Base-by-base conservation (phyloP, 2,113 vertebrate species). In the Sapajus apella region DNA sequence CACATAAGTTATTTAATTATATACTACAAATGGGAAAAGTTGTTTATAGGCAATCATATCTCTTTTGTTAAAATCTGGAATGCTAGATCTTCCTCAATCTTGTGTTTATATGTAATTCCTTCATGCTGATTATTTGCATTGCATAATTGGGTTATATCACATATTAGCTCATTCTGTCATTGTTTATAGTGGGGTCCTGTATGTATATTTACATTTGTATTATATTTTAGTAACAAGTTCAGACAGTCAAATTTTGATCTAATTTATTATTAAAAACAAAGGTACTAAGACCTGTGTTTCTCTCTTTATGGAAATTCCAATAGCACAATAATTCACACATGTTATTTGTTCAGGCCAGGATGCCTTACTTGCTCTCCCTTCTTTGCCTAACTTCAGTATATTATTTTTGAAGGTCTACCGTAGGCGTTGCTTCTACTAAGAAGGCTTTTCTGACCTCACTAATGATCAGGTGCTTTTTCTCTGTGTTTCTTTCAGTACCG, bases 1-100 rank as follows among this genome's bases (percentile, higher is more conserved):
- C 76, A 97, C 61, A 23, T 91, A 94, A 98, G 95, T 97, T 97
- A 97, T 97, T 97, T 94, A 97, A 97, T 97, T 96, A 97, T 87
- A 85, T 90, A 55, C 81, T 90, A 93, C 97, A 97, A 97, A 96
- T 97, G 93, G 93, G 94, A 97, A 97, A 83, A 90, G 47, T 96
- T 91, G 92, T 96, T 96, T 93, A 93, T 87, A 93, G 52, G 72
- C 95, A 96, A 85, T 97, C 84, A 64, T 80, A 82, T 95, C 47
- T 89, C 92, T 94, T 97, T 96, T 95, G 91, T 95, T 91, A 96
- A 55, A 87, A 68, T 90, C 77, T 35, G 21, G 40, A 87, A 70
- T 52, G 25, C 56, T 91, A 55, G 43, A 61, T 88, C 56, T 83
- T 87, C n/a, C 27, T 94, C 75, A 64, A 0, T 75, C 91, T 95